Evolutionary conservation across 2,113 vertebrate species (phyloP).

Genomic region (Neofelis nebulosa): DNA sequence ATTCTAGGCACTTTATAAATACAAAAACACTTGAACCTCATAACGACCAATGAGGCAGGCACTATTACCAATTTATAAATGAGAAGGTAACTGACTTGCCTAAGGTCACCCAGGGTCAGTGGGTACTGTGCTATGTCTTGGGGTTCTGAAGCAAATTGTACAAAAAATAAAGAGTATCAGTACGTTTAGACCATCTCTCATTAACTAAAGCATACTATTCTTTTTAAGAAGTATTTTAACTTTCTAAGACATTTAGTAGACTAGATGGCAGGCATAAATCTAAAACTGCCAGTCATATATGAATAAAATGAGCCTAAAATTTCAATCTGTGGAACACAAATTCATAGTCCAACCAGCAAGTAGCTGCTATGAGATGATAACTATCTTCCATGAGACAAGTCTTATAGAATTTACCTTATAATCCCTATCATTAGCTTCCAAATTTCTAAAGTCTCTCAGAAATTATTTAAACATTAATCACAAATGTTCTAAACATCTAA

Average conservation of each 20-base stretch:
- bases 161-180: background rate
- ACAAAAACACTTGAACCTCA: background rate
- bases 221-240: background rate
- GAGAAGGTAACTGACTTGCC: background rate
- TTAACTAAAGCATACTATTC: background rate
- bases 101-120: background rate
- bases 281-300: background rate
- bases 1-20: background rate
- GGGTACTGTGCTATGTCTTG: background rate
- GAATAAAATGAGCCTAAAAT: background rate
- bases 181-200: background rate
- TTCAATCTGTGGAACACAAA: background rate
- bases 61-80: background rate
- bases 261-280: background rate
- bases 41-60: background rate
- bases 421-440: background rate
- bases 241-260: conserved; percentile 8
- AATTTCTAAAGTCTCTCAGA: background rate
- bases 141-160: background rate
- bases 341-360: background rate
- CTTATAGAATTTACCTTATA: background rate
- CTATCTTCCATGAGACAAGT: background rate
- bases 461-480: background rate
- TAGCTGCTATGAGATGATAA: background rate
- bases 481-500: background rate